Base-by-base conservation (phyloP, 1,140 invertebrate genomes). In the Saccostrea echinata region DNA sequence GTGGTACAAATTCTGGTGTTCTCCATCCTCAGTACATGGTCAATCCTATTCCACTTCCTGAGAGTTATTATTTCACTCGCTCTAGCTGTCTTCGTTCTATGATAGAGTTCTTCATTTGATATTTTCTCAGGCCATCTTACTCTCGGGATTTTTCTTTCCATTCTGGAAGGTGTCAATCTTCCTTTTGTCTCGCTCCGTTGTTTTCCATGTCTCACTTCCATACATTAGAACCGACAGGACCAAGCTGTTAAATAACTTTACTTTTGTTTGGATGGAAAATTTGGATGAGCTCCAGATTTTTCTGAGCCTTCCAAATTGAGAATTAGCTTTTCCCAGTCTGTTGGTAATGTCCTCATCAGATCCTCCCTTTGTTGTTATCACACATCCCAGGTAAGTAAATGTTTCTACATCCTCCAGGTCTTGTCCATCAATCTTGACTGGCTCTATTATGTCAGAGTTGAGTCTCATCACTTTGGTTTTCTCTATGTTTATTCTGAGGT, bases 121-220 rank as follows among this genome's bases (percentile, higher is more conserved):
- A 43, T 30, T 30, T 27, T 80, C 9, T 80, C 71, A 27, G 71
- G 71, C 35, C 21, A 80, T 80, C 27, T 30, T 43, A 18, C 11
- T 16, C 8, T 16, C 35, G 11, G 35, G 71, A 43, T 43, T 80
- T 80, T 80, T 80, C 35, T 80, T 0, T 80, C 71, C 11, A 33
- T 80, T 30, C 24, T 80, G 1, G 71, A 80, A 27, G 27, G 71
- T 30, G 1, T 27, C 35, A 1, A 30, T 80, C 71, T 27, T 12
- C 21, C 18, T 33, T 43, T 80, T 43, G 27, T 16, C 71, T 30
- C 8, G 13, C 9, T 33, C 35, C 11, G 27, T 80, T 80, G 24
- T 61, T 61, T 86, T 86, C 76, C 86, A 83, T n/a, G 86, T 86
- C 82, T 86, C 80, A 64, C 86, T 86, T 18, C 86, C 86, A 61